Evolutionary conservation across 2,888 invertebrate species (phyloP).

Genomic region (Phytoseiulus persimilis): DNA sequence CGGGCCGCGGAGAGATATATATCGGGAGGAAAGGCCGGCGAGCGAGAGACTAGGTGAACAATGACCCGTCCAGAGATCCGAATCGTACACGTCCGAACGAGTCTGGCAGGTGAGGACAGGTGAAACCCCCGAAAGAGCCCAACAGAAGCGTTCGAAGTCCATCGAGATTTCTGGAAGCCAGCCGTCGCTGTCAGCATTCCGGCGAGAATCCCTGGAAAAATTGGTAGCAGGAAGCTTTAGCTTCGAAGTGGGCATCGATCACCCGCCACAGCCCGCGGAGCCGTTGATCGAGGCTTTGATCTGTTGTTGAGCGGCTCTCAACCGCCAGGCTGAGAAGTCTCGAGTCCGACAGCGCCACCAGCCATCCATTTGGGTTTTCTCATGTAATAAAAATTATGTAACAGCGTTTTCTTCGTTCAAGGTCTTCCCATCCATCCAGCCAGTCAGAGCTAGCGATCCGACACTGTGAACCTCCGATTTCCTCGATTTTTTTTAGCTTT

Average conservation of each 20-base stretch:
- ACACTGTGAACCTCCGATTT: background rate
- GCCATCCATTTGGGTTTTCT: background rate
- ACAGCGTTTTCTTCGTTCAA: background rate
- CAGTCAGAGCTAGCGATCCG: background rate
- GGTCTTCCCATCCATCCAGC: background rate
- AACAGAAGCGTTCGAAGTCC: background rate
- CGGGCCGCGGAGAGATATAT: background rate
- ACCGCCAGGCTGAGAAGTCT: background rate
- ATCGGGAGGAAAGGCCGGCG: background rate
- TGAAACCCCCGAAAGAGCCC: background rate
- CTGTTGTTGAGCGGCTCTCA: background rate
- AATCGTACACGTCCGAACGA: background rate
- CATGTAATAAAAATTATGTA: constrained; percentile 5
- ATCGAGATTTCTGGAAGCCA: no score
- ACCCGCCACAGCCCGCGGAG: background rate
- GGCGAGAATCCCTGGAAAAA: background rate
- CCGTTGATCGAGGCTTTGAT: background rate
- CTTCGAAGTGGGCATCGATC: background rate
- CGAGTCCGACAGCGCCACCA: background rate
- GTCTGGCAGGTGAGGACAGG: background rate
- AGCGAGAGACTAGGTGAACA: background rate
- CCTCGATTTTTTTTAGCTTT: background rate
- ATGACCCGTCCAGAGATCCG: background rate
- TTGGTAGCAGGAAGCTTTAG: background rate
- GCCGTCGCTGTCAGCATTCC: no score